Base-by-base conservation (phyloP, 2,888 invertebrate species). In the Tricholauxania praeusta region DNA sequence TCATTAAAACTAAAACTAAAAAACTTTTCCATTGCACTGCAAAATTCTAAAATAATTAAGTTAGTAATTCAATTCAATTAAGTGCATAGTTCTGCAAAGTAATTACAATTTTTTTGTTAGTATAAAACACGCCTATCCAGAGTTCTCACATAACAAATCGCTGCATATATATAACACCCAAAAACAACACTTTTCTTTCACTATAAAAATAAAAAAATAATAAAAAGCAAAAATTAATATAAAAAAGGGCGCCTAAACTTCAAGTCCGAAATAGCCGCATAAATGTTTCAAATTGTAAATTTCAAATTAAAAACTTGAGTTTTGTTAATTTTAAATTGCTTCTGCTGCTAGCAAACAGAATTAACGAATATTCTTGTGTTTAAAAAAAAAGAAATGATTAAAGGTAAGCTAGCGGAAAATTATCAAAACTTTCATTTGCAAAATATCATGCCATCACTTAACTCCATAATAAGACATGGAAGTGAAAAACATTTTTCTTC, bases 221-320 rank as follows among this genome's bases (percentile, higher is more conserved):
- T 49, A 28, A 62, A 68, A 68, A 65, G 15, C 63, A 62, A 60
- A 74, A 78, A 73, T 75, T 74, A 76, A 73, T n/a, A 76, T 78
- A 74, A 74, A 74, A 78, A 79, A 83, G 84, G 84, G 84, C 84
- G 84, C 84, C 82, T 80, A 83, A 84, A 84, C 84, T 84, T 79
- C 77, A 83, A 84, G 84, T 79, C 84, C 82, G 84, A 84, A 84
- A 84, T 84, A 84, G 82, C 84, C 84, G 84, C 83, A 82, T 84
- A 84, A 84, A 84, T 80, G 84, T 84, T 84, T 84, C 84, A 83
- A 80, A 84, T 83, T 80, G 78, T 80, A 80, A 79, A 74, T 28
- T 48, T 48, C 47, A 19, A 62, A 68, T 12, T 17, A 47, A 52
- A 53, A 67, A 39, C n/a, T 52, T 14, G 48, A 47, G 22, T 51